Evolutionary conservation across 2,113 vertebrate species (phyloP).

Genomic region (Ploceus nigricollis): DNA sequence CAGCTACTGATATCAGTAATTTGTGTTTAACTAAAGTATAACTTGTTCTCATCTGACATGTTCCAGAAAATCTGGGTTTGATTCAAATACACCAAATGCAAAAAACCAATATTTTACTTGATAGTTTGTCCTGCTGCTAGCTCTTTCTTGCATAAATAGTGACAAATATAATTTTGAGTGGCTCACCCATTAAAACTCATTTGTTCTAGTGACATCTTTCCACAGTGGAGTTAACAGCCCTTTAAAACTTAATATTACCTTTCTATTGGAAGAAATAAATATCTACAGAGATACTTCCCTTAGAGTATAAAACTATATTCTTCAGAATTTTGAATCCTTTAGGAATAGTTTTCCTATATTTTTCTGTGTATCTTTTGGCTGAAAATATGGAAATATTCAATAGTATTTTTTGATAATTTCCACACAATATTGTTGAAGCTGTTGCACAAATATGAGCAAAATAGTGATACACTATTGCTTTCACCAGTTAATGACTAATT

Average conservation of each 20-base stretch:
- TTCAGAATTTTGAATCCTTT: not conserved
- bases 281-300: not conserved
- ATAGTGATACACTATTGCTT: not conserved
- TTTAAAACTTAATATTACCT: not conserved
- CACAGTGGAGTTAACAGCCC: accelerated
- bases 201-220: not conserved
- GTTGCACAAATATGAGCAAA: not conserved
- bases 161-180: not conserved
- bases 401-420: not conserved
- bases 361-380: not conserved
- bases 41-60: not conserved
- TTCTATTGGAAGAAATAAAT: not conserved
- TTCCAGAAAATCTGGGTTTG: not conserved
- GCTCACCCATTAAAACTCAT: not conserved
- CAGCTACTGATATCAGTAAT: not conserved
- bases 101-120: not conserved
- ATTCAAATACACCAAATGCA: not conserved
- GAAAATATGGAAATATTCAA: not conserved
- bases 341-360: not conserved
- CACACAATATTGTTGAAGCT: not conserved
- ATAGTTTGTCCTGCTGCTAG: not conserved
- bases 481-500: not conserved
- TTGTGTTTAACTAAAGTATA: not conserved
- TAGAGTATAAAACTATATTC: not conserved
- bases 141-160: not conserved